phyloP scores from a whole-genome alignment of 2,113 vertebrate species.

The Colius striatus region DNA sequence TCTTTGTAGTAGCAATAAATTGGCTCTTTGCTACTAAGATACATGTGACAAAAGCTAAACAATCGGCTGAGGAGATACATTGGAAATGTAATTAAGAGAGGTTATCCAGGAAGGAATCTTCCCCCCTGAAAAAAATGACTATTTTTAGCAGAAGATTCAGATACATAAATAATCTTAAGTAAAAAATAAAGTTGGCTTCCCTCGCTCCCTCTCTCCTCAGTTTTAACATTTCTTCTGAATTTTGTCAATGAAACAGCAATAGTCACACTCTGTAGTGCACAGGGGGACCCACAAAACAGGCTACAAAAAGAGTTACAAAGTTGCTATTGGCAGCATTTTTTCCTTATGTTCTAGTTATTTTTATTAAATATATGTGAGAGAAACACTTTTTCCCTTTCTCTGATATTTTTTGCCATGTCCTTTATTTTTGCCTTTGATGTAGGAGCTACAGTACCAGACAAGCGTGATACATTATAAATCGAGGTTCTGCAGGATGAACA shows the following conservation, averaged over 20 bases:
- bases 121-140: background rate
- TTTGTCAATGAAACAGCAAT: background rate
- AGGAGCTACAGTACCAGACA: background rate
- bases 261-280: background rate
- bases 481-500: background rate
- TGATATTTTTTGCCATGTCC: background rate
- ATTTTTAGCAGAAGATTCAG: background rate
- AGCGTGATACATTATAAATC: background rate
- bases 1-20: background rate
- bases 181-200: background rate
- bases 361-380: background rate
- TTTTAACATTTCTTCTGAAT: background rate
- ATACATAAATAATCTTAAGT: background rate
- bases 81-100: background rate
- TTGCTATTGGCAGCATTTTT: background rate
- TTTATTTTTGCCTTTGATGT: background rate
- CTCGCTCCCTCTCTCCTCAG: accelerated
- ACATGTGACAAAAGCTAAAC: background rate
- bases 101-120: background rate
- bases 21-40: background rate
- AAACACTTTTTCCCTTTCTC: background rate
- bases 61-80: background rate
- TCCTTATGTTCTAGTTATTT: background rate
- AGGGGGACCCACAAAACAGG: background rate
- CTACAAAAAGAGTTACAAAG: background rate